Conservation (phyloP, 2,888 invertebrate genomes). For the Odontocerum albicorne region DNA sequence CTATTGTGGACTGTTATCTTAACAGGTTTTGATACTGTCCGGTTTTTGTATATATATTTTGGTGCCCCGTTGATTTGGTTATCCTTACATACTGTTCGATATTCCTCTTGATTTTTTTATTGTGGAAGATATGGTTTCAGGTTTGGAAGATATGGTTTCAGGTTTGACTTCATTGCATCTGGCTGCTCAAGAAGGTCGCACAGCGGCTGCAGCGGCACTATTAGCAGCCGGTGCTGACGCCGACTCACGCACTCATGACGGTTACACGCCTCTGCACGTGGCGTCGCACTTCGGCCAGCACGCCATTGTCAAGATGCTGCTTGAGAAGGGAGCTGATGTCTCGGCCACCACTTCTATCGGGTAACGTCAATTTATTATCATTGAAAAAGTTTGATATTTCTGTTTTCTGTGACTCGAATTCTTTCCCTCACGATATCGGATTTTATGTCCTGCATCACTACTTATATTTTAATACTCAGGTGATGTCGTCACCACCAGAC, state of each 20-base stretch:
- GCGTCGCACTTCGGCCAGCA: conserved; percentile 97
- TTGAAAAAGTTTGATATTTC: too few relatives aligned
- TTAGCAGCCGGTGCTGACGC: conserved; percentile 76
- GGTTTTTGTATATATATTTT: too few relatives aligned
- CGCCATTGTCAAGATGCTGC: conserved; percentile 85
- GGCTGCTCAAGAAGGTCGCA: conserved; percentile 92
- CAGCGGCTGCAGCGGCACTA: conserved; percentile 80
- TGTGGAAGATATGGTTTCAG: too few relatives aligned
- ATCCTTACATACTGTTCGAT: too few relatives aligned
- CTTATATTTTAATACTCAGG: background rate
- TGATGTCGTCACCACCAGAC: background rate
- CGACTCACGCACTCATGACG: conserved; percentile 75
- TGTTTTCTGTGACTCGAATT: too few relatives aligned
- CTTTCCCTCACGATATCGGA: too few relatives aligned
- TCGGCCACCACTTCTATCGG: conserved; percentile 76
- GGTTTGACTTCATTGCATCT: conserved; percentile 93
- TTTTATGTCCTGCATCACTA: background rate
- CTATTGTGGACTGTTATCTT: too few relatives aligned
- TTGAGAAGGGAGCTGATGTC: conserved; percentile 88
- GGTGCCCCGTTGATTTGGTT: too few relatives aligned
- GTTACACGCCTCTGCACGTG: conserved; percentile 95
- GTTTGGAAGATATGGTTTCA: too few relatives aligned
- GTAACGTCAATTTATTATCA: conserved; percentile 38
- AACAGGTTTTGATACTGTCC: too few relatives aligned
- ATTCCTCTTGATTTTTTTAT: too few relatives aligned